Evolutionary conservation across 2,888 invertebrate genomes (phyloP).

Genomic region (Aethes cnicana): DNA sequence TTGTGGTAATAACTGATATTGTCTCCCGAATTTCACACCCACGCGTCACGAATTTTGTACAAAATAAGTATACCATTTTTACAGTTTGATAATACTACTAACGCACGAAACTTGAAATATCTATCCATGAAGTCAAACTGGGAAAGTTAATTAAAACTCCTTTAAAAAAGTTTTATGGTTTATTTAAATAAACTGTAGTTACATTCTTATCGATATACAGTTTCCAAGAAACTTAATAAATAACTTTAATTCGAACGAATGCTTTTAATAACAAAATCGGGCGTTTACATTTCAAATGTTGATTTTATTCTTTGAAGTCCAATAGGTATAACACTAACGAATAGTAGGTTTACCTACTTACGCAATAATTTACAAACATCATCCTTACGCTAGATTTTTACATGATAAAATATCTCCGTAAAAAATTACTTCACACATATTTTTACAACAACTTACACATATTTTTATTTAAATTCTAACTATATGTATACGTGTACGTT

Average conservation of each 20-base stretch:
- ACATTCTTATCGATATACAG: constrained; percentile 74
- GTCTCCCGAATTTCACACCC: constrained; percentile 15
- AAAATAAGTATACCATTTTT: neutral
- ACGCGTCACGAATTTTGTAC: constrained; percentile 14
- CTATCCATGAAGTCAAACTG: too few species aligned
- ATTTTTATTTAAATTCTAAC: constrained; percentile 33
- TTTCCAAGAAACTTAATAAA: constrained; percentile 73
- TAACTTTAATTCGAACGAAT: constrained; percentile 53
- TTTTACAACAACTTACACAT: constrained; percentile 39
- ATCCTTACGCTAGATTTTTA: constrained; percentile 46
- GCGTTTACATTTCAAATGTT: constrained; percentile 41
- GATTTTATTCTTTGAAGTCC: constrained; percentile 65
- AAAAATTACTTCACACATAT: constrained; percentile 54
- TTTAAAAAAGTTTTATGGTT: constrained; percentile 48
- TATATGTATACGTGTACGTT: constrained; percentile 21
- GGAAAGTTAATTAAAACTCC: too few species aligned
- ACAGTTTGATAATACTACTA: neutral
- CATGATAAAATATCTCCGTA: constrained; percentile 58
- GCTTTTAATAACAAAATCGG: constrained; percentile 52
- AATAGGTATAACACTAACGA: constrained; percentile 36
- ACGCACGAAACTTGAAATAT: too few species aligned
- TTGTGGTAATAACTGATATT: constrained; percentile 10
- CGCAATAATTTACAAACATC: constrained; percentile 43
- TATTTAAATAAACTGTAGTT: constrained; percentile 75
- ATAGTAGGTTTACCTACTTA: constrained; percentile 44